A percentile compares a stretch with the other conserved stretches of the same genome.
These are phyloP conservation scores for Hipposideros armiger DNA, from an alignment of 2,113 vertebrate genomes.

Conservation along the genomic window DNA sequence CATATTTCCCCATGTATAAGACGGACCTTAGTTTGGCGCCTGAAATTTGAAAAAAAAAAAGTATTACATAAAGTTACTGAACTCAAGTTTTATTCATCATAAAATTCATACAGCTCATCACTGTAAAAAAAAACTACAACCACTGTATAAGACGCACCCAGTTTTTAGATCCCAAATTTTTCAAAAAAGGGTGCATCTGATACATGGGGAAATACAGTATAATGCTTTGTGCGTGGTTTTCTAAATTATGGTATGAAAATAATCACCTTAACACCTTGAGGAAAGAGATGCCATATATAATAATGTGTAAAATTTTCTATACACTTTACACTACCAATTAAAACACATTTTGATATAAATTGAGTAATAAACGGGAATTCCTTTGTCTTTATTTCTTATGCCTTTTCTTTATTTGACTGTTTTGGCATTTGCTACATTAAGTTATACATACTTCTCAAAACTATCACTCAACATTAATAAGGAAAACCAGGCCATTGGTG, in stretches of 20 bases:
- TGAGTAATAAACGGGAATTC: background rate
- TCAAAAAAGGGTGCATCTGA: no score
- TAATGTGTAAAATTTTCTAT: background rate
- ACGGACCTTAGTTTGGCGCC: no score
- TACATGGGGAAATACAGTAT: background rate
- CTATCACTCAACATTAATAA: conserved; percentile 37
- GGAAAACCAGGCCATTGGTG: conserved; percentile 28
- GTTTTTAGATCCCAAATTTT: no score
- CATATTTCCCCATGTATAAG: no score
- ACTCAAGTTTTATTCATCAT: no score
- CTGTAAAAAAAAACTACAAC: no score
- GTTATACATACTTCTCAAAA: conserved; percentile 38
- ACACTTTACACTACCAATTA: background rate
- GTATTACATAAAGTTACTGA: no score
- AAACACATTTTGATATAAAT: conserved; percentile 24
- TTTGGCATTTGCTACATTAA: conserved; percentile 47
- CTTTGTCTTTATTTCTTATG: conserved; percentile 10
- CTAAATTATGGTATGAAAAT: conserved; percentile 22
- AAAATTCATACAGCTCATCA: no score
- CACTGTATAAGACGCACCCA: no score
- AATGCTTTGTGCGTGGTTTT: background rate
- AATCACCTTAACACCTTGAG: background rate
- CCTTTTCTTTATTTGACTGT: conserved; percentile 26
- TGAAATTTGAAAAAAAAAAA: no score
- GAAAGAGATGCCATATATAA: conserved; percentile 11